Evolutionary conservation across 2,888 invertebrate genomes (phyloP), one percentile per base, ranked within the genome.

Genomic region (Anorthoa munda): DNA sequence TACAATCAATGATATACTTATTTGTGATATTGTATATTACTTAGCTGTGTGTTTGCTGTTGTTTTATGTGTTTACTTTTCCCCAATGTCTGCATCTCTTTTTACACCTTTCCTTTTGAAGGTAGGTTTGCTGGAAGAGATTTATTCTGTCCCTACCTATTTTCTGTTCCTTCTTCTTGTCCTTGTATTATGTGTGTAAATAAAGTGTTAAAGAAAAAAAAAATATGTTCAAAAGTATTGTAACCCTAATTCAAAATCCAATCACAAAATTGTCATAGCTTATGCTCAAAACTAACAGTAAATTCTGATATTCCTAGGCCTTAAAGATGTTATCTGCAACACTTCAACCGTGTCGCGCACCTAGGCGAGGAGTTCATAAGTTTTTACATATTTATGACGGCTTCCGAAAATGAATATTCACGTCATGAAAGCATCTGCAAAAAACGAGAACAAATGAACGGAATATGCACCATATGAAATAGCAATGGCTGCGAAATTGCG

Each of bases 401-500:
- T 31, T 51, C 56, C 31, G 48, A 74, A 67, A 59, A 83, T 81
- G 76, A 84, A 86, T 84, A 83, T 84, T 81, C 83, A 77, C 58
- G 78, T 69, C 51, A 45, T 75, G 75, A 77, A 85, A 79, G 77
- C 83, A 77, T 77, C 66, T 75, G 81, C 76, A 86, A 88, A 86
- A 87, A 86, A 78, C 66, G 69, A 77, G 73, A 88, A 87, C 83
- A 89, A 90, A 89, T 85, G 85, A 88, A 89, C 79, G 86, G 83
- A 85, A 86, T 87, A 86, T 90, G 88, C 87, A 86, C 82, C 87
- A 86, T 87, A 90, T 90, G 87, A 88, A 92, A 91, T 82, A 83
- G 87, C 88, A 87, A 89, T 89, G 85, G 75, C 82, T 79, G 84
- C 76, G 79, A 90, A 90, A 92, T 92, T 90, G 90, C 90, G 84